Evolutionary conservation across 2,888 invertebrate genomes (phyloP).

Genomic region (Diaprepes abbreviatus): DNA sequence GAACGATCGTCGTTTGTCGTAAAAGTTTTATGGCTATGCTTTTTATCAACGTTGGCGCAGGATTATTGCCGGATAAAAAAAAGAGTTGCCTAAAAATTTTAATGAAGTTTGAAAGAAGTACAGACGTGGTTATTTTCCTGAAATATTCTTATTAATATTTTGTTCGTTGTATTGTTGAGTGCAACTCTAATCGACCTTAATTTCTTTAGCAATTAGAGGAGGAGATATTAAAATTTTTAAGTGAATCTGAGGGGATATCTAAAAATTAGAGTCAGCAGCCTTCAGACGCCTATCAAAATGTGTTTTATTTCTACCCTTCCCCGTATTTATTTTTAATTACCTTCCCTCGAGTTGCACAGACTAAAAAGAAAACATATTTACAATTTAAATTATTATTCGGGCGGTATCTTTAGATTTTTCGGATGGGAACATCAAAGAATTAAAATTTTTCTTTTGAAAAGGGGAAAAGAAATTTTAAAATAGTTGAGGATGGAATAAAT

Average conservation of each 20-base stretch:
- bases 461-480: too few species aligned
- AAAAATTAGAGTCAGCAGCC: not conserved
- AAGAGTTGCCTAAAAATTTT: not conserved
- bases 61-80: conserved; percentile 2
- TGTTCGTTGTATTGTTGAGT: too few species aligned
- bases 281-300: not conserved
- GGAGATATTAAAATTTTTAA: too few species aligned
- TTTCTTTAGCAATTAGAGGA: too few species aligned
- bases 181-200: too few species aligned
- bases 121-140: too few species aligned
- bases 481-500: too few species aligned
- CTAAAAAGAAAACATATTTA: conserved; percentile 37
- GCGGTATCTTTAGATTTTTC: conserved; percentile 16
- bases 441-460: conserved; percentile 28
- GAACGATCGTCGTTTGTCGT: conserved; percentile 56
- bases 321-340: conserved; percentile 38
- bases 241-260: too few species aligned
- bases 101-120: too few species aligned
- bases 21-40: conserved; percentile 64
- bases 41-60: conserved; percentile 56
- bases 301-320: conserved; percentile 14
- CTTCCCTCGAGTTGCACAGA: conserved; percentile 19
- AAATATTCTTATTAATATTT: too few species aligned
- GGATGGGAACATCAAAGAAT: conserved; percentile 43
- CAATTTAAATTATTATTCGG: conserved; percentile 41